phyloP scores from a whole-genome alignment of 1,140 invertebrate species.

The Drosophila ananassae region DNA sequence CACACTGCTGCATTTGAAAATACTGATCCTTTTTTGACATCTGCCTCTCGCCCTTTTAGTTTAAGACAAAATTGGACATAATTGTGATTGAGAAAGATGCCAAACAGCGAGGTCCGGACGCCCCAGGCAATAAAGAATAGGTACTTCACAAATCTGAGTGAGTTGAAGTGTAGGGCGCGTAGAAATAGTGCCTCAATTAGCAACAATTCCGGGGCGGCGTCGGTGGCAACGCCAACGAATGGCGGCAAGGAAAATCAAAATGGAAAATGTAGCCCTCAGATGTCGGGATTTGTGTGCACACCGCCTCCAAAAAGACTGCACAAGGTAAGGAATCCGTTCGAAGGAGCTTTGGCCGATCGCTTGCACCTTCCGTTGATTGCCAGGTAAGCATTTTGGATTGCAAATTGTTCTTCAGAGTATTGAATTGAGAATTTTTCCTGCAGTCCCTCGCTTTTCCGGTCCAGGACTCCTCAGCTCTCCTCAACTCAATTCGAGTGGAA shows the following conservation, averaged over 20 bases:
- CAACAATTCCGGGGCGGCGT: slow-evolving; percentile 24
- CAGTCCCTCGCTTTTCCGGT: slow-evolving; percentile 79
- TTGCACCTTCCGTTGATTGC: slow-evolving; percentile 80
- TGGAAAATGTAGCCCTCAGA: slow-evolving; percentile 55
- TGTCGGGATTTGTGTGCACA: slow-evolving; percentile 58
- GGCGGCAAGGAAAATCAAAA: slow-evolving; percentile 58
- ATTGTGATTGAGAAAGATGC: slow-evolving; percentile 44
- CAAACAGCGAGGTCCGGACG: slow-evolving; percentile 65
- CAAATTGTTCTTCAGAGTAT: background rate
- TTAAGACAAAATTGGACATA: slow-evolving; percentile 20
- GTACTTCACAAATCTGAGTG: slow-evolving; percentile 51
- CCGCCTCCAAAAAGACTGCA: slow-evolving; percentile 78
- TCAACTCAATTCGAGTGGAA: slow-evolving; percentile 85
- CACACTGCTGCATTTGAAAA: slow-evolving; percentile 46
- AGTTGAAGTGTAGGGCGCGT: slow-evolving; percentile 45
- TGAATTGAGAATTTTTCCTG: background rate
- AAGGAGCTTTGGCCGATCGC: slow-evolving; percentile 68
- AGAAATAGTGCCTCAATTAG: slow-evolving; percentile 27
- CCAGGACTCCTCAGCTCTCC: slow-evolving; percentile 75
- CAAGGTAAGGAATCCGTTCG: slow-evolving; percentile 79
- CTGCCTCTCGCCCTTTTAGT: slow-evolving; percentile 26
- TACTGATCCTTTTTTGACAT: slow-evolving; percentile 30
- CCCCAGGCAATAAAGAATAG: slow-evolving; percentile 60
- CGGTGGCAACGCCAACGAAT: slow-evolving; percentile 61
- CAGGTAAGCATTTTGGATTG: slow-evolving; percentile 55